Percentiles rank a stretch among this genome's conserved stretches.
Evolutionary conservation across 2,113 vertebrate genomes (phyloP).

Genomic region (Pseudorhombus dupliciocellatus): DNA sequence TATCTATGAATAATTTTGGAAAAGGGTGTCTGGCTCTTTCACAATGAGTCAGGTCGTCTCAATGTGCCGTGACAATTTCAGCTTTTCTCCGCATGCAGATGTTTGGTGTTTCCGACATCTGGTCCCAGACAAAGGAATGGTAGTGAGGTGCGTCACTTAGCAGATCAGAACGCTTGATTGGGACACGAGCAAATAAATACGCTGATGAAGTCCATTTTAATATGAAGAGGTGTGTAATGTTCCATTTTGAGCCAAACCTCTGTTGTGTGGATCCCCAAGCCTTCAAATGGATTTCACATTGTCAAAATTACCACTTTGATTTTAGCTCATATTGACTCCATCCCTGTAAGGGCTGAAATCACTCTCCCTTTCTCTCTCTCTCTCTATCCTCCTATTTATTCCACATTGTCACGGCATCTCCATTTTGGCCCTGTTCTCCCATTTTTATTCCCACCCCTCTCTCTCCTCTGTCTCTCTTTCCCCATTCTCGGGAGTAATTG

Average conservation of each 20-base stretch:
- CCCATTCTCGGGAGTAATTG: conserved; percentile 81
- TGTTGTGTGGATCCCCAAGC: conserved; percentile 52
- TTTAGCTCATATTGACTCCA: conserved; percentile 56
- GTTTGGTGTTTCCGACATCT: conserved; percentile 13
- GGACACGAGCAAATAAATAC: conserved; percentile 15
- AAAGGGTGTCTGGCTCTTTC: conserved; percentile 40
- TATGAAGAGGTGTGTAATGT: conserved; percentile 15
- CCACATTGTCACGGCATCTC: conserved; percentile 65
- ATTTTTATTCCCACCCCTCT: conserved; percentile 26
- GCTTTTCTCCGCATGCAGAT: conserved; percentile 29
- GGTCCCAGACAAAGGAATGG: background rate
- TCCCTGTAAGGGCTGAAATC: conserved; percentile 61
- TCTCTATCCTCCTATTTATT: conserved; percentile 43
- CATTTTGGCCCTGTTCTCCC: conserved; percentile 66
- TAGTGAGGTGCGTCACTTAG: background rate
- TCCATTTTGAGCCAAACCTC: conserved; percentile 35
- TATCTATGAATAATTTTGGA: conserved; percentile 54
- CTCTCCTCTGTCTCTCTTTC: conserved; percentile 32
- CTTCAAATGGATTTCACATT: conserved; percentile 65
- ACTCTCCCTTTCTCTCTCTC: conserved; percentile 31
- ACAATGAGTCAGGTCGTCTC: conserved; percentile 37
- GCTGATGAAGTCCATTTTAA: conserved; percentile 11
- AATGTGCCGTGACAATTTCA: conserved; percentile 37
- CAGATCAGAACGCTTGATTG: conserved; percentile 11
- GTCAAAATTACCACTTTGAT: conserved; percentile 66